Evolutionary conservation across 2,797 vertebrate genomes (phyloP).

Genomic region (Menidia menidia): DNA sequence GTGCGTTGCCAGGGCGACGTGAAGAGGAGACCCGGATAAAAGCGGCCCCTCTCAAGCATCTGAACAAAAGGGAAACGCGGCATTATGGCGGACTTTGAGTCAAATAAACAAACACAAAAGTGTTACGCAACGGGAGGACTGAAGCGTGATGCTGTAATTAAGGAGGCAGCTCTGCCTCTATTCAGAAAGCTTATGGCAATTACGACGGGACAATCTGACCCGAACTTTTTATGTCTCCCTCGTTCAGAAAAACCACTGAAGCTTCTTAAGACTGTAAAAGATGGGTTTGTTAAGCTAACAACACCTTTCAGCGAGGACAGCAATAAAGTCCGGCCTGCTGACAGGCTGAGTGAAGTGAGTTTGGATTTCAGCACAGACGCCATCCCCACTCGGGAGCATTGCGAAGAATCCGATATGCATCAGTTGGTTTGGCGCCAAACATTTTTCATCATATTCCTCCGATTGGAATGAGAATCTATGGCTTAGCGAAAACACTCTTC

Average conservation of each 20-base stretch:
- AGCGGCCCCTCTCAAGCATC: conserved; percentile 62
- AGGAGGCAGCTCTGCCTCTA: conserved; percentile 55
- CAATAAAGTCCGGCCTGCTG: conserved; percentile 40
- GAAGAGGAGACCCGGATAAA: conserved; percentile 60
- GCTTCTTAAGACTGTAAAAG: conserved; percentile 43
- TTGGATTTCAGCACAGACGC: conserved; percentile 7
- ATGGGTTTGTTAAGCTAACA: conserved; percentile 38
- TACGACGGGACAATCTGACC: conserved; percentile 33
- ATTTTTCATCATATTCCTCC: conserved; percentile 40
- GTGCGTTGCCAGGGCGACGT: conserved; percentile 82
- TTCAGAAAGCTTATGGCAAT: conserved; percentile 44
- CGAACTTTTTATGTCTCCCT: conserved; percentile 46
- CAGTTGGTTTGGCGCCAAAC: conserved; percentile 34
- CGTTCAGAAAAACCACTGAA: conserved; percentile 40
- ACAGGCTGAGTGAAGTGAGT: conserved; percentile 36
- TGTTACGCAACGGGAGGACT: conserved; percentile 66
- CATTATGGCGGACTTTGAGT: conserved; percentile 52
- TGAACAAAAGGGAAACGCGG: conserved; percentile 52
- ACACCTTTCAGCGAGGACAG: conserved; percentile 39
- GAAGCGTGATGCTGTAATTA: conserved; percentile 72
- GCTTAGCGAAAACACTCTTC: conserved; percentile 42
- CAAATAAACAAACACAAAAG: conserved; percentile 78
- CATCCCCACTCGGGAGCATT: conserved; percentile 13
- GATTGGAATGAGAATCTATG: conserved; percentile 46
- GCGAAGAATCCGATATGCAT: conserved; percentile 26